Evolutionary conservation across 2,888 invertebrate species (phyloP), one percentile per base, ranked within the genome.

Genomic region (Agriotes lineatus): DNA sequence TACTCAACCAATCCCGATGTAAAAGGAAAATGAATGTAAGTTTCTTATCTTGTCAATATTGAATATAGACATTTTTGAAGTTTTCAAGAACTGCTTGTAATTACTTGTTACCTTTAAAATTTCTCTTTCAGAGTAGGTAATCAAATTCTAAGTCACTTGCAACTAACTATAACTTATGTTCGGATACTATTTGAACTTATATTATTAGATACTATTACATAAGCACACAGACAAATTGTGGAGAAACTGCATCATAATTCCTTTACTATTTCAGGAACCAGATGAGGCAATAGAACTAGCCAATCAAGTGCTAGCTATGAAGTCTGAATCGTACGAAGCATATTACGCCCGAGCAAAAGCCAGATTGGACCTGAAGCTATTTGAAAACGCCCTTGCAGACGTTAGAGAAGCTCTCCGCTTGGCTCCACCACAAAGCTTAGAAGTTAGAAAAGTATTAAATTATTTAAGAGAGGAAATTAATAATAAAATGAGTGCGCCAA

Each of bases 21-120:
- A 96, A 96, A 85, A 89, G 97, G 82, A 97, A 97, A 87, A 88
- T 96, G 83, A 95, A 95, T 83, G 97, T 97, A 85, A 92, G 95
- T 89, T n/a, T n/a, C n/a, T n/a, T n/a, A n/a, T n/a, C n/a, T n/a
- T n/a, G n/a, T n/a, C n/a, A n/a, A n/a, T n/a, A n/a, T n/a, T n/a
- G n/a, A n/a, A n/a, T n/a, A n/a, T n/a, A n/a, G n/a, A n/a, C n/a
- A n/a, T n/a, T n/a, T n/a, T n/a, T n/a, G n/a, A n/a, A n/a, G n/a
- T n/a, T n/a, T n/a, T n/a, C n/a, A n/a, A n/a, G n/a, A n/a, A n/a
- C n/a, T n/a, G n/a, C n/a, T n/a, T n/a, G n/a, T n/a, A n/a, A n/a
- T n/a, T n/a, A n/a, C n/a, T n/a, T n/a, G n/a, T n/a, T n/a, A n/a
- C n/a, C n/a, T n/a, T n/a, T n/a, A n/a, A n/a, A n/a, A n/a, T n/a